Conservation (phyloP, 2,888 invertebrate genomes). For the Imbricaverruca yamaguchii region DNA sequence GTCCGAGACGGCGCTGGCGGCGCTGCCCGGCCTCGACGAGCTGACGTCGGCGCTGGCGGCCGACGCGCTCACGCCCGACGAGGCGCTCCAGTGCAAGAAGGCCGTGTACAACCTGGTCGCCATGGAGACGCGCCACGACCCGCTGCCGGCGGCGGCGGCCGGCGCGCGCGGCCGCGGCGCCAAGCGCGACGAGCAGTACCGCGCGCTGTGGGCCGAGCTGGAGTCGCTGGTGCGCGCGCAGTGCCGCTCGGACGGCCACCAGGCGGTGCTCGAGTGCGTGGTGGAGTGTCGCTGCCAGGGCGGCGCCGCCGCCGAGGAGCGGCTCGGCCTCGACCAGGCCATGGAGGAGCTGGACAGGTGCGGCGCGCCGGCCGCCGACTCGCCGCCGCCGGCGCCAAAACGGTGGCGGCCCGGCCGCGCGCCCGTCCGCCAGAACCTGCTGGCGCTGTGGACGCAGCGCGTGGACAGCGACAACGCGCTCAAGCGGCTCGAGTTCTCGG, state of each 20-base stretch:
- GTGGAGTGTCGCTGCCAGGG: conserved; percentile 63
- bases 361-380: conserved; percentile 60
- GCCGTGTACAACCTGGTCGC: conserved; percentile 71
- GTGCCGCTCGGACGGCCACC: conserved; percentile 68
- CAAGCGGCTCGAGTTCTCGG: conserved; percentile 14
- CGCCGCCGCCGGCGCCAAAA: conserved; percentile 55
- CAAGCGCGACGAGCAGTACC: conserved; percentile 74
- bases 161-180: conserved; percentile 30
- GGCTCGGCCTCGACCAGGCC: conserved; percentile 56
- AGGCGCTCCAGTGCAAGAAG: conserved; percentile 76
- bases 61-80: conserved; percentile 73
- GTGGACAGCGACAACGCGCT: background rate
- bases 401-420: conserved; percentile 29
- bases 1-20: conserved; percentile 78
- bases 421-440: conserved; percentile 25
- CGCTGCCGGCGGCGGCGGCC: conserved; percentile 55
- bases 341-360: conserved; percentile 52
- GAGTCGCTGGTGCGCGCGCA: conserved; percentile 73
- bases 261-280: conserved; percentile 66
- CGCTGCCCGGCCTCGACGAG: conserved; percentile 72
- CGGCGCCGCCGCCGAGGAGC: conserved; percentile 46
- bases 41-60: conserved; percentile 70
- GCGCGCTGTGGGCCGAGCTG: conserved; percentile 79
- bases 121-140: conserved; percentile 74
- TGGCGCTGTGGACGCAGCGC: conserved; percentile 11